Evolutionary conservation across 2,113 vertebrate genomes (phyloP), one percentile per base, ranked within the genome.

Genomic region (Apteryx owenii): DNA sequence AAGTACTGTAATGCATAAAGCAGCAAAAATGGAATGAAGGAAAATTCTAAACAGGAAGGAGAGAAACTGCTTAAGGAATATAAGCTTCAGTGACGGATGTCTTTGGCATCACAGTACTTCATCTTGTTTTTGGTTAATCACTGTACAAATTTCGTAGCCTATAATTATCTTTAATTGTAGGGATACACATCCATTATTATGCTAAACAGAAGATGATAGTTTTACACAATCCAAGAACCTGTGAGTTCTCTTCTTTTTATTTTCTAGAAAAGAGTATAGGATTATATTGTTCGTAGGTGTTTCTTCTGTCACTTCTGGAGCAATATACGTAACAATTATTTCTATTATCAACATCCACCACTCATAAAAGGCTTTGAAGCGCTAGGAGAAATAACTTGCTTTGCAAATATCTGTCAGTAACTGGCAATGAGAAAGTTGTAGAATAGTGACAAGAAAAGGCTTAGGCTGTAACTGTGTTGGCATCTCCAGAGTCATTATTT

Each of bases 111-210:
- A 88, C 78, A 44, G 75, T 90, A 33, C 42, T 95, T 95, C 93
- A 46, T 93, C 88, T 62, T 44, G 16, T 26, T 90, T 98, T 97
- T 96, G 73, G 90, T 48, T 98, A 95, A 96, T 97, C 10, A 9
- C 93, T 95, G 91, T 96, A 68, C 73, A 95, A 88, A 87, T 97
- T 95, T 98, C 93, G 95, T 36, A 60, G 58, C 77, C 72, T 95
- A 58, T 82, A 98, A 98, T 98, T 98, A 97, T 94, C 85, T 95
- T 92, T 98, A 97, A 98, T 97, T 97, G 80, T 87, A 93, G 91
- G 70, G 77, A 85, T 97, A 92, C 25, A 21, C 73, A 94, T 94
- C 78, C 18, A 38, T 83, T 96, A 97, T 97, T 98, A 97, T 95
- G 69, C 76, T 97, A 96, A 97, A 96, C 93, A 77, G 86, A 97